Percentiles rank a stretch among this genome's conserved stretches.
phyloP scores from a whole-genome alignment of 2,113 vertebrate species.

The Pseudorasbora parva region DNA sequence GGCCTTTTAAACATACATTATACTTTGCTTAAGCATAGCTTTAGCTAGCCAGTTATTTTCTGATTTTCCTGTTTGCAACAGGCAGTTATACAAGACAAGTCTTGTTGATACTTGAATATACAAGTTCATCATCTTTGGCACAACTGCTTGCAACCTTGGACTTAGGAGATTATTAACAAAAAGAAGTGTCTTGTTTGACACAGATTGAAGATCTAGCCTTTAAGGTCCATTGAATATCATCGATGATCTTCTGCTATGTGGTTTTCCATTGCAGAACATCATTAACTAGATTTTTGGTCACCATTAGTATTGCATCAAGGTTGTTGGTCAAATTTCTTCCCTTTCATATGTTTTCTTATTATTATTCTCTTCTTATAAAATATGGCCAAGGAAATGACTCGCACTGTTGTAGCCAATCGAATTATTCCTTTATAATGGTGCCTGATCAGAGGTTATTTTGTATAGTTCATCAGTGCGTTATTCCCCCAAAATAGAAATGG shows the following conservation, averaged over 20 bases:
- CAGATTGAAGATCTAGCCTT: background rate
- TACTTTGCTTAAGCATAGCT: background rate
- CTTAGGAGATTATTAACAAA: background rate
- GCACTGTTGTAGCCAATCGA: background rate
- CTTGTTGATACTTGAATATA: slow-evolving; percentile 27
- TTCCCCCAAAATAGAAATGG: background rate
- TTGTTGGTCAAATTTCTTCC: background rate
- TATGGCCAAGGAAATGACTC: background rate
- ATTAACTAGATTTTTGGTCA: background rate
- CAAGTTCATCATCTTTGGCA: slow-evolving; percentile 19
- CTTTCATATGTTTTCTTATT: slow-evolving; percentile 18
- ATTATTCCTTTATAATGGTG: background rate
- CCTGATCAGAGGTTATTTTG: background rate
- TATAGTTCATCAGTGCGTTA: background rate
- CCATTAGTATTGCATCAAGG: too few species aligned
- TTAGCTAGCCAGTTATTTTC: background rate
- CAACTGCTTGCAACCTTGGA: background rate
- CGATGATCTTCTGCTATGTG: background rate
- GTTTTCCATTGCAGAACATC: slow-evolving; percentile 2
- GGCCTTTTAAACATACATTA: background rate
- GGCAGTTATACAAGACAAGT: slow-evolving; percentile 28
- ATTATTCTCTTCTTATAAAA: background rate
- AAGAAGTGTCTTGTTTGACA: background rate
- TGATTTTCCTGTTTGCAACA: slow-evolving; percentile 22
- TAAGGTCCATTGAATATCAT: background rate